phyloP scores from a whole-genome alignment of 2,888 invertebrate species.

The Drosophila algonquin region DNA sequence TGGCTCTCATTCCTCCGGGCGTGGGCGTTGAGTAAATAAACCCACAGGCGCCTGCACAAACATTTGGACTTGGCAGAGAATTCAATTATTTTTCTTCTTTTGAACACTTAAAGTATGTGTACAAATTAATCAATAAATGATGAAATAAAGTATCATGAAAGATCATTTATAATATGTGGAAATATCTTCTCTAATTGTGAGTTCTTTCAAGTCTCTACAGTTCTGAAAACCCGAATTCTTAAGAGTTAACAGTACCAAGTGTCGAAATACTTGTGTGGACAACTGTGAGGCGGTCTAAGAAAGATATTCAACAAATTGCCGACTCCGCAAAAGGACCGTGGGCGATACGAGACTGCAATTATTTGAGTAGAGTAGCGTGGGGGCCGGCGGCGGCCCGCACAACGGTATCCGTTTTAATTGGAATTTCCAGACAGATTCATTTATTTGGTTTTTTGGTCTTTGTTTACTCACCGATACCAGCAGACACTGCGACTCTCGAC shows the following conservation, averaged over 20 bases:
- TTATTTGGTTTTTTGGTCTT: constrained; percentile 8
- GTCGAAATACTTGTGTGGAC: not conserved
- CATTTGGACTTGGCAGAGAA: not conserved
- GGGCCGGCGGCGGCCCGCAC: constrained; percentile 29
- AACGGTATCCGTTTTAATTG: constrained; percentile 46
- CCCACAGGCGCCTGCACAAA: constrained; percentile 2
- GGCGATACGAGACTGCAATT: constrained; percentile 49
- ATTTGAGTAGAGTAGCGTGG: constrained; percentile 31
- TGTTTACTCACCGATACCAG: constrained; percentile 88
- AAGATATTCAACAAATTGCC: constrained; percentile 22
- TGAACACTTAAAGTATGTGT: not conserved
- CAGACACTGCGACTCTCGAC: constrained; percentile 91
- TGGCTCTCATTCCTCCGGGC: constrained; percentile 14
- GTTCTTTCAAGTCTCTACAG: not conserved
- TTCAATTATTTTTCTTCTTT: not conserved
- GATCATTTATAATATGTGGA: no score
- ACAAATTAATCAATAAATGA: no score
- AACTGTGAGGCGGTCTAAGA: not conserved
- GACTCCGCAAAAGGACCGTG: constrained; percentile 34
- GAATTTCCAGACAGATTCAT: constrained; percentile 14
- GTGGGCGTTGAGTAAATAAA: constrained; percentile 32
- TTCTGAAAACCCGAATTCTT: not conserved
- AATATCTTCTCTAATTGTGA: not conserved
- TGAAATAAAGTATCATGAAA: no score
- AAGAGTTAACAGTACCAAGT: not conserved